Base-by-base conservation (phyloP, 2,888 invertebrate species). In the Eucera pruinosa region DNA sequence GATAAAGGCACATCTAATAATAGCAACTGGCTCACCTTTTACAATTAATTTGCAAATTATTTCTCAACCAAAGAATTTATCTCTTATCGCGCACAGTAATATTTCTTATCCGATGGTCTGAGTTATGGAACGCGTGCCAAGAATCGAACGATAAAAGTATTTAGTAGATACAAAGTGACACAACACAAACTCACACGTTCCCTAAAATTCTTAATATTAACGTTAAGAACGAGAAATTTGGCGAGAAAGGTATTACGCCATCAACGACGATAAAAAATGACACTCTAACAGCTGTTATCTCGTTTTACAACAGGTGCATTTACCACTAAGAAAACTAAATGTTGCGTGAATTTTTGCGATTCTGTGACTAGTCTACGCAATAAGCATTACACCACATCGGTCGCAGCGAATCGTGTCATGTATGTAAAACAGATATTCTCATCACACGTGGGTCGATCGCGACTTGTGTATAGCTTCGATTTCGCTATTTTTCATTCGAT, bases 351-450 rank as follows among this genome's bases (percentile, higher is more conserved):
- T 66, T 55, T 45, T 66, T 57, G 7, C 47, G 48, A 74, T 76
- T 57, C 23, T 36, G 33, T 47, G 41, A 54, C 54, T n/a, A n/a
- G 52, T 72, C 60, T 41, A 47, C 58, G 60, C 33, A 43, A 57
- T 18, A 41, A 3, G 57, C 39, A 43, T 47, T 33, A 9, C 18
- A n/a, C n/a, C n/a, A 39, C 41, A 23, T 45, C n/a, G 43, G 27
- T 11, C 47, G 30, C 18, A 18, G n/a, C 13, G 45, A 57, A 52
- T 58, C 57, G 45, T 61, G 66, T 76, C 75, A 57, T 48, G 67
- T 75, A 77, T 75, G 76, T 45, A 52, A 67, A 77, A 67, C 20
- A 64, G 54, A 77, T 64, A 68, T 77, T 77, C 39, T 45, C 58
- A 47, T 60, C 68, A n/a, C 76, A 77, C 77, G 77, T 77, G 77